Evolutionary conservation across 2,888 invertebrate species (phyloP), one percentile per base, ranked within the genome.

Genomic region (Galerucella nymphaeae): DNA sequence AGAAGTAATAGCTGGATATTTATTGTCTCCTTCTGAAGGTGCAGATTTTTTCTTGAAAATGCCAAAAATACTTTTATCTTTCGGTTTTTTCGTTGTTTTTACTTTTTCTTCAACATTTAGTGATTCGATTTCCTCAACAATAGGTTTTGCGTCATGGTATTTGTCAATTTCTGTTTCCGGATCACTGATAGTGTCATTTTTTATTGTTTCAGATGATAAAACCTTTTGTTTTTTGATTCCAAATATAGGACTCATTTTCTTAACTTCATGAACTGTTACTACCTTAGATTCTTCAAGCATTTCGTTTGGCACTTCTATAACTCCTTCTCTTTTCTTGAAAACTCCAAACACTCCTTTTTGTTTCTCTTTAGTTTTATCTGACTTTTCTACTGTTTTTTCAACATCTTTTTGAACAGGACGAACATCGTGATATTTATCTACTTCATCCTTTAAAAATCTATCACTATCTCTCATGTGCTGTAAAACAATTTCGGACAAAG

Each of bases 391-490:
- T 8, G 30, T 9, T 16, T 18, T 10, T 42, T 48, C 48, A 23
- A n/a, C 11, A 23, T 48, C 16, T 20, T 20, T 18, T 10, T 4
- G 13, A 16, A 48, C 23, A 38, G 79, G 80, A 45, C 73, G 76
- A 58, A 77, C 78, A 64, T 81, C 80, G 45, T 82, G 76, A 73
- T 80, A 81, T 55, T 75, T 71, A 10, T 75, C 67, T 65, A 80
- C 63, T 77, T 82, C 82, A 55, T 71, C 59, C 62, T 73, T 70
- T 10, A 82, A 63, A 63, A 82, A 82, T 10, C 63, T 62, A 16
- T 77, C 41, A 42, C 74, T 72, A n/a, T 75, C 72, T 18, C 63
- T 41, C 70, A 76, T 76, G 50, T 71, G 62, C 59, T 72, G 66
- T 48, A 68, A 45, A 14, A 62, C 69, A 42, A 53, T 70, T 63